Evolutionary conservation across 2,888 invertebrate genomes (phyloP).

Genomic region (Norana najaformis): DNA sequence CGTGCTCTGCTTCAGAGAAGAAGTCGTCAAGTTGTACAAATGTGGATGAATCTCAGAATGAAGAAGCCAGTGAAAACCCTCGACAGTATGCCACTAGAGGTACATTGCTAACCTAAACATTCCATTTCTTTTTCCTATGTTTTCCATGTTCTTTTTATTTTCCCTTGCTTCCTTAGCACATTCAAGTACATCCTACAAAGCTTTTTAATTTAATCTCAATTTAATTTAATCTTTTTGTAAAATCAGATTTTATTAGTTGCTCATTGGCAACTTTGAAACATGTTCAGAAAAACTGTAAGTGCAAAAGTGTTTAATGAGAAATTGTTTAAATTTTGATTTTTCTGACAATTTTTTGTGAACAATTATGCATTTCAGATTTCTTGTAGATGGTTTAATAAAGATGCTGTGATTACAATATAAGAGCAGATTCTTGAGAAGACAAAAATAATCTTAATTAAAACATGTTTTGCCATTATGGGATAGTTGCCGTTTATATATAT

Average conservation of each 20-base stretch:
- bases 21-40: neutral
- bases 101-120: neutral
- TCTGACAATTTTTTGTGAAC: neutral
- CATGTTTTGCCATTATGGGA: no score
- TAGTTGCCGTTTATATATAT: no score
- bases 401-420: neutral
- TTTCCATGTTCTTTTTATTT: neutral
- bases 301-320: neutral
- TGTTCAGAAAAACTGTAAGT: neutral
- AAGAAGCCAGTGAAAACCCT: neutral
- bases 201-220: neutral
- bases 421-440: neutral
- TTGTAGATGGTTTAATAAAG: neutral
- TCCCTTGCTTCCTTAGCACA: neutral
- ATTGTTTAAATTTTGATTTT: neutral
- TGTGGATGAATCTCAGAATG: neutral
- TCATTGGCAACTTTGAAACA: neutral
- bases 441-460: no score
- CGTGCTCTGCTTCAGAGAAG: neutral
- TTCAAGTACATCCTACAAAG: neutral
- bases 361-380: neutral
- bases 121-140: neutral
- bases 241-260: neutral
- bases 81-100: conserved; percentile 15
- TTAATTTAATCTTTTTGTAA: neutral